Evolutionary conservation across 2,797 vertebrate species (phyloP).

Genomic region (Percopsis omiscomaycus): DNA sequence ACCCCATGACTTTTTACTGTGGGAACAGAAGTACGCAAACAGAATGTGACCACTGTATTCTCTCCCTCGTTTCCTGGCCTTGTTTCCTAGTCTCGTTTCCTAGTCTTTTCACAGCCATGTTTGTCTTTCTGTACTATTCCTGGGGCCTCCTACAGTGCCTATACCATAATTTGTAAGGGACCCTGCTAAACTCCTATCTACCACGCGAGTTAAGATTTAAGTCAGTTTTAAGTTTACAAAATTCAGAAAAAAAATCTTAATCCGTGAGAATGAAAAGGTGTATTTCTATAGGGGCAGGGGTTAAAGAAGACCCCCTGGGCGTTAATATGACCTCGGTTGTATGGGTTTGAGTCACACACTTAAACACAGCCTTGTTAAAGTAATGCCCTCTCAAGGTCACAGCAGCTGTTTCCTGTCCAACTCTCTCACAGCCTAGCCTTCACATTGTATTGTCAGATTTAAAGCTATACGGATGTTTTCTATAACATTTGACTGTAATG

Average conservation of each 20-base stretch:
- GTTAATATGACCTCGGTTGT: conserved; percentile 22
- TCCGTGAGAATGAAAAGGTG: no score
- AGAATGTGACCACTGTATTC: conserved; percentile 23
- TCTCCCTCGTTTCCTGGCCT: conserved; percentile 41
- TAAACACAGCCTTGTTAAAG: conserved; percentile 50
- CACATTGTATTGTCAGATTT: conserved; percentile 10
- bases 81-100: conserved; percentile 37
- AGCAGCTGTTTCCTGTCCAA: conserved; percentile 61
- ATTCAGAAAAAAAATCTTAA: no score
- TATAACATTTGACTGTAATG: neutral
- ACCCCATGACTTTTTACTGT: neutral
- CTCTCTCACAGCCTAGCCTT: conserved; percentile 34
- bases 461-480: conserved; percentile 18
- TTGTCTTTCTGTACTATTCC: conserved; percentile 46
- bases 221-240: no score
- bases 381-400: conserved; percentile 58
- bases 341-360: conserved; percentile 32
- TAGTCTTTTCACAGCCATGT: conserved; percentile 2
- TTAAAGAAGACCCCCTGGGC: neutral
- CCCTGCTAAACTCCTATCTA: conserved; percentile 32
- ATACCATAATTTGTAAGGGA: conserved; percentile 38
- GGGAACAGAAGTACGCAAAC: conserved; percentile 30
- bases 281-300: neutral
- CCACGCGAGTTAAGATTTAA: neutral
- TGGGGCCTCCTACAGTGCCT: conserved; percentile 53